A percentile compares a stretch with the other conserved stretches of the same genome.
These are phyloP conservation scores for Schizopygopsis pylzovi DNA, from an alignment of 2,797 vertebrate species.

Conservation along the genomic window DNA sequence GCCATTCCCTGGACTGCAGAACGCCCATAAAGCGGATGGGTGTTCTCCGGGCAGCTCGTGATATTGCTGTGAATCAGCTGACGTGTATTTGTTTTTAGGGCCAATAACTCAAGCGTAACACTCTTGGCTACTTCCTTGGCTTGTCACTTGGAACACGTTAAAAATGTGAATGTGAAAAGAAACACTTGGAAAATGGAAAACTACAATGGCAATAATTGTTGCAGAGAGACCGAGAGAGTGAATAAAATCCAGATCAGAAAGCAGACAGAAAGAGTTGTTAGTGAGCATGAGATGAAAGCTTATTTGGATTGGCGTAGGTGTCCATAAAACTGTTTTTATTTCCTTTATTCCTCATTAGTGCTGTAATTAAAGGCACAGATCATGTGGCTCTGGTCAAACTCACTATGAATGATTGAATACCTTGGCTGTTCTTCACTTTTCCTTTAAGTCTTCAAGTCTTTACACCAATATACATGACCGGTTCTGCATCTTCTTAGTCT, in stretches of 20 bases:
- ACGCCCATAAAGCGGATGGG: conserved; percentile 62
- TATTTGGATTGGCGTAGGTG: conserved; percentile 62
- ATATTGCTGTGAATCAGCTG: conserved; percentile 64
- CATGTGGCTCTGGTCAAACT: conserved; percentile 69
- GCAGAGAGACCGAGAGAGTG: conserved; percentile 55
- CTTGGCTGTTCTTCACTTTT: conserved; percentile 24
- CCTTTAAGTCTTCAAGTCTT: conserved; percentile 52
- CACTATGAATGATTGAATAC: conserved; percentile 56
- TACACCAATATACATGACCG: conserved; percentile 16
- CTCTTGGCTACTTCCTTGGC: conserved; percentile 74
- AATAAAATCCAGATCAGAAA: conserved; percentile 72
- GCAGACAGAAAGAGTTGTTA: conserved; percentile 56
- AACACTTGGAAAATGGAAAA: conserved; percentile 57
- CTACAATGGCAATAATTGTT: conserved; percentile 73
- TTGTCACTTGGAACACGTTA: conserved; percentile 74
- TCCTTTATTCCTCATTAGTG: conserved; percentile 64
- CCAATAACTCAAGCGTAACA: conserved; percentile 70
- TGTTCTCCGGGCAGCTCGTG: conserved; percentile 51
- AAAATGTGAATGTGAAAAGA: conserved; percentile 62
- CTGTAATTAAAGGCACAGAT: conserved; percentile 70
- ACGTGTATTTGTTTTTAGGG: conserved; percentile 68
- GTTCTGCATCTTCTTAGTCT: conserved; percentile 28
- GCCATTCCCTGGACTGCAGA: conserved; percentile 66
- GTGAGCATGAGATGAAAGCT: conserved; percentile 68
- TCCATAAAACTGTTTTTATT: conserved; percentile 64